Base-by-base conservation (phyloP, 2,113 vertebrate species). In the Agapornis roseicollis region DNA sequence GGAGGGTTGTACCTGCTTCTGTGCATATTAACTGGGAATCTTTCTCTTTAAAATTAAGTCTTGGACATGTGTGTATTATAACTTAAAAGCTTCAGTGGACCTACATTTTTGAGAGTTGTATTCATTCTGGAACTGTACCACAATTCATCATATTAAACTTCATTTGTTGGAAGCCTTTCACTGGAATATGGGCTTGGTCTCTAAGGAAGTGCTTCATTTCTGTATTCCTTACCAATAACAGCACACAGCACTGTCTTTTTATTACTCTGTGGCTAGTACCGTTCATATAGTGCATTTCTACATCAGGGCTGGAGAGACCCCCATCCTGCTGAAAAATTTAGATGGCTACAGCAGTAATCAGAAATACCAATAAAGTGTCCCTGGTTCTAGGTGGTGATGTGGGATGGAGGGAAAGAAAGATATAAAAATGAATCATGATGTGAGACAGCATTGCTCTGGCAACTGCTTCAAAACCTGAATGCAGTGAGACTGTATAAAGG, bases 391-490 rank as follows among this genome's bases (percentile, higher is more conserved):
- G 96, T 96, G 96, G 98, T 98, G 98, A 97, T 97, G 96, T 98
- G 98, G 97, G 97, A 97, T 98, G 96, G 97, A 97, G 96, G 96
- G 97, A 97, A 93, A 98, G 97, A 96, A 97, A 98, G 97, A 97
- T 98, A 98, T 98, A 98, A 98, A 98, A 98, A 98, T 98, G 98
- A 98, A 98, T 98, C 98, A 98, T 98, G 98, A 98, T 96, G 96
- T 96, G 71, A 97, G 97, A 95, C 96, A 95, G 94, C 95, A 98
- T 97, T 97, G 96, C 96, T 98, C 96, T 92, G 97, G 97, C 97
- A 98, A 97, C 97, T 94, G 95, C 96, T 97, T 98, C 97, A 97
- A 96, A 98, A 96, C 96, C 97, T 55, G 96, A 97, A 95, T 77
- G 96, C 95, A 94, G 93, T 73, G 94, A 93, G 96, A 96, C 94